These are phyloP conservation scores for Oceanites oceanicus DNA, from an alignment of 2,113 vertebrate species.

Conservation along the genomic window DNA sequence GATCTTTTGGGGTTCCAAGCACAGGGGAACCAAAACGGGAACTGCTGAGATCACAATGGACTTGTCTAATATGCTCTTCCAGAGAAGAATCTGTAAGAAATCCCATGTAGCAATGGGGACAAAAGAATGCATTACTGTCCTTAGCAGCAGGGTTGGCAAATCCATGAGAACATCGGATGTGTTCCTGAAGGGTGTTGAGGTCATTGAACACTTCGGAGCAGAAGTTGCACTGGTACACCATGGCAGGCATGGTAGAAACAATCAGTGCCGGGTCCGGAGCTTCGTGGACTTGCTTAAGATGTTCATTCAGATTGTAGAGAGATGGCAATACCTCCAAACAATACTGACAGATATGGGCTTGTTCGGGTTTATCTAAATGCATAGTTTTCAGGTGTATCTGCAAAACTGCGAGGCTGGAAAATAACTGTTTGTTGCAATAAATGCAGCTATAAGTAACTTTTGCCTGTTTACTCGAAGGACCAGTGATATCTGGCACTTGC, in stretches of 20 bases:
- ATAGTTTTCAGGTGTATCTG: conserved; percentile 97
- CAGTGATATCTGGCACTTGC: conserved; percentile 83
- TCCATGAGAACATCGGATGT: conserved; percentile 94
- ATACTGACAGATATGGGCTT: conserved; percentile 96
- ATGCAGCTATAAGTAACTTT: conserved; percentile 96
- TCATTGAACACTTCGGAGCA: conserved; percentile 93
- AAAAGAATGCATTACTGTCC: conserved; percentile 98
- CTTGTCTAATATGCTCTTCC: conserved; percentile 96
- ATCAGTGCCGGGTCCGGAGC: conserved; percentile 88
- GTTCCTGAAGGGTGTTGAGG: conserved; percentile 96
- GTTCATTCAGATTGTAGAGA: conserved; percentile 96
- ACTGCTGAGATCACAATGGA: conserved; percentile 92
- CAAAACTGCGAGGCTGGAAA: conserved; percentile 93
- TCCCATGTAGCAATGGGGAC: conserved; percentile 98
- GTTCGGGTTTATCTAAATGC: conserved; percentile 96
- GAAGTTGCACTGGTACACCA: conserved; percentile 97
- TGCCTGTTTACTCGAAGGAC: conserved; percentile 87
- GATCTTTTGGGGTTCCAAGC: conserved; percentile 91
- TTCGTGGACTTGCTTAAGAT: conserved; percentile 95
- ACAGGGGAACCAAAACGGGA: conserved; percentile 93
- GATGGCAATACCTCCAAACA: conserved; percentile 96
- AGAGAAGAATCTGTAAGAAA: conserved; percentile 97
- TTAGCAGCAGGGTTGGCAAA: conserved; percentile 92
- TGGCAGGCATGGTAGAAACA: conserved; percentile 86
- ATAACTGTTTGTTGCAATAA: conserved; percentile 96